Evolutionary conservation across 35 echinoderm and acorn worm species (phyloP).

Genomic region (Ptychodera flava): DNA sequence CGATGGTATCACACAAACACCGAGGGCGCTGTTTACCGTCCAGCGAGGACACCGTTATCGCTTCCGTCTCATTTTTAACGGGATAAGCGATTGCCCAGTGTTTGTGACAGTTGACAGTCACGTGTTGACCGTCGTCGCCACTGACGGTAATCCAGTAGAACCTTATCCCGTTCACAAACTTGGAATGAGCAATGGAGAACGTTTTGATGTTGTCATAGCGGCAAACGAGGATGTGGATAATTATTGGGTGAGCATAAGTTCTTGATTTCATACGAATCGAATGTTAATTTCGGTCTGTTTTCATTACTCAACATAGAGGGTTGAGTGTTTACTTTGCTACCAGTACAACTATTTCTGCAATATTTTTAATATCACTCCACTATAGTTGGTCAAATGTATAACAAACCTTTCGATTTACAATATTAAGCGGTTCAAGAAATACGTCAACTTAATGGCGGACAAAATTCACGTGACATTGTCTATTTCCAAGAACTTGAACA

Average conservation of each 20-base stretch:
- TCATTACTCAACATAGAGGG: too few relatives aligned
- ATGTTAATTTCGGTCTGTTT: too few relatives aligned
- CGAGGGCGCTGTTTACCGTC: slow-evolving; percentile 30
- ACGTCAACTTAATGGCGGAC: too few relatives aligned
- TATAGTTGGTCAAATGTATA: too few relatives aligned
- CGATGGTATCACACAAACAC: slow-evolving; percentile 8
- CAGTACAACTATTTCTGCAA: too few relatives aligned
- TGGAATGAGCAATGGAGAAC: slow-evolving; percentile 46
- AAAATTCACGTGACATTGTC: too few relatives aligned
- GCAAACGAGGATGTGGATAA: background rate
- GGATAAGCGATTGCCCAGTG: slow-evolving; percentile 32
- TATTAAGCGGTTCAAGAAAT: too few relatives aligned
- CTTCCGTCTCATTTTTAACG: slow-evolving; percentile 51
- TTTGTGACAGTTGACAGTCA: slow-evolving; percentile 50
- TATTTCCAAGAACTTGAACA: too few relatives aligned
- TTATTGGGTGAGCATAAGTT: background rate
- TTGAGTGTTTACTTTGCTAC: too few relatives aligned
- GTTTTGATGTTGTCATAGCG: slow-evolving; percentile 58
- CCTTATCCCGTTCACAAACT: slow-evolving; percentile 20
- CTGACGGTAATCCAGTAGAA: slow-evolving; percentile 49
- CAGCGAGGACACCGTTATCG: slow-evolving; percentile 28
- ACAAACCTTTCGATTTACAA: too few relatives aligned
- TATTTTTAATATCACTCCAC: too few relatives aligned
- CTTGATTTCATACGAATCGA: too few relatives aligned
- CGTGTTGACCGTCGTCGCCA: slow-evolving; percentile 53